phyloP scores from a whole-genome alignment of 2,888 invertebrate species.

The Horisme vitalbata region DNA sequence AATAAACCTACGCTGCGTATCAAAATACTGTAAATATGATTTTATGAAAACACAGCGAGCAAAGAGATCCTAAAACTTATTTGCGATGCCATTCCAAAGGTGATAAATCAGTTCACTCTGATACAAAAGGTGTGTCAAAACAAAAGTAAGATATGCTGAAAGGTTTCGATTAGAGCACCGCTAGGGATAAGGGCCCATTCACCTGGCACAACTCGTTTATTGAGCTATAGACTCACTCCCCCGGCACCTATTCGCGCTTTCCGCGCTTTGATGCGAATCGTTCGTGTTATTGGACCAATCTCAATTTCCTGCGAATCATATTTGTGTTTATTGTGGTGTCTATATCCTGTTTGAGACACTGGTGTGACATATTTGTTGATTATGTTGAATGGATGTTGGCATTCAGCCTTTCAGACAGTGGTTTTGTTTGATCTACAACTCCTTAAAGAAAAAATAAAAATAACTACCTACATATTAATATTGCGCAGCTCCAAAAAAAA shows the following conservation, averaged over 20 bases:
- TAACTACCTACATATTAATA: too few relatives aligned
- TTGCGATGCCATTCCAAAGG: slow-evolving; percentile 5
- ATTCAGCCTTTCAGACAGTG: not conserved
- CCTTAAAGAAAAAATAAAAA: too few relatives aligned
- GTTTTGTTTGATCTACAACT: not conserved
- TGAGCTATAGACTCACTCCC: slow-evolving; percentile 31
- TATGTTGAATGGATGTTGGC: not conserved
- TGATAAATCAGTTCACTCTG: slow-evolving; percentile 5
- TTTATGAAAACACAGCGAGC: too few relatives aligned
- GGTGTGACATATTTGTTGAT: slow-evolving; percentile 4
- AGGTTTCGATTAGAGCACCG: slow-evolving; percentile 37
- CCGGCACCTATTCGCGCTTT: slow-evolving; percentile 44
- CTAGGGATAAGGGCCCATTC: slow-evolving; percentile 41
- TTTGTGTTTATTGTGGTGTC: slow-evolving; percentile 25
- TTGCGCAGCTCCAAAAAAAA: too few relatives aligned
- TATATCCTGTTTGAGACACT: slow-evolving; percentile 8
- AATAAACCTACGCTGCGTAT: too few relatives aligned
- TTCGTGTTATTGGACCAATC: slow-evolving; percentile 48
- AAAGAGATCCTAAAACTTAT: not conserved
- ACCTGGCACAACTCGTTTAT: slow-evolving; percentile 38
- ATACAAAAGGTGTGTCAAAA: slow-evolving; percentile 13
- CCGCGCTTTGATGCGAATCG: slow-evolving; percentile 43
- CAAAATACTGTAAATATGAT: too few relatives aligned
- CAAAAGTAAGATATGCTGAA: slow-evolving; percentile 33
- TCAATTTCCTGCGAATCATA: slow-evolving; percentile 37